A percentile compares a stretch with the other conserved stretches of the same genome.
Evolutionary conservation across 2,113 vertebrate species (phyloP).

Genomic region (Fregetta grallaria): DNA sequence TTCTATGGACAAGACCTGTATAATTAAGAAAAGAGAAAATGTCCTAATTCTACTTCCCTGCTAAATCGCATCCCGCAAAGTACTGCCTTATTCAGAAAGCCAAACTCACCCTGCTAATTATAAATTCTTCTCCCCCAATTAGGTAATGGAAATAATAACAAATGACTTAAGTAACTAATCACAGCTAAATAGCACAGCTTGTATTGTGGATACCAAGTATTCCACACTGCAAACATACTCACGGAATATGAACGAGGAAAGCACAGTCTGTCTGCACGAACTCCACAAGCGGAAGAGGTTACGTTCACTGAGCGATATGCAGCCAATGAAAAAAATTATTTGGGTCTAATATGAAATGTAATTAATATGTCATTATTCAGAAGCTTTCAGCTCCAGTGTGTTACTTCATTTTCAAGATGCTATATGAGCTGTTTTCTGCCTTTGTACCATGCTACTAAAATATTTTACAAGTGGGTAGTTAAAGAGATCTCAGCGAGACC

Average conservation of each 20-base stretch:
- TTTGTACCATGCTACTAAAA: background rate
- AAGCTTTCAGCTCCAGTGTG: background rate
- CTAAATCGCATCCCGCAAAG: background rate
- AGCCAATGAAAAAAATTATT: background rate
- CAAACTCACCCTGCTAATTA: constrained; percentile 32
- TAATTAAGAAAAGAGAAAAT: background rate
- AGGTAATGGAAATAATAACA: constrained; percentile 59
- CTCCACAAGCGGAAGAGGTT: background rate
- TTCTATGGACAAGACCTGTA: background rate
- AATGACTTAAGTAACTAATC: constrained; percentile 38
- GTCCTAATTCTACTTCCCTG: background rate
- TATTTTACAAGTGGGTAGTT: background rate
- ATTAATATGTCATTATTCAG: background rate
- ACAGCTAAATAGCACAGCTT: background rate
- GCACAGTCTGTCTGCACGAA: background rate
- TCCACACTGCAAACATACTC: background rate
- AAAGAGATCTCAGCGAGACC: background rate
- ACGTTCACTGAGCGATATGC: background rate
- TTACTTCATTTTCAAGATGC: background rate
- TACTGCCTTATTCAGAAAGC: constrained; percentile 22
- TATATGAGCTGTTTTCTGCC: background rate
- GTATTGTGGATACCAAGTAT: constrained; percentile 46
- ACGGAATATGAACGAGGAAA: background rate
- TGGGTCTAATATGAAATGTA: background rate
- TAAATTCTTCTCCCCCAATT: constrained; percentile 16